Conservation (phyloP, 2,113 vertebrate species). For the Sinocyclocheilus grahami region DNA sequence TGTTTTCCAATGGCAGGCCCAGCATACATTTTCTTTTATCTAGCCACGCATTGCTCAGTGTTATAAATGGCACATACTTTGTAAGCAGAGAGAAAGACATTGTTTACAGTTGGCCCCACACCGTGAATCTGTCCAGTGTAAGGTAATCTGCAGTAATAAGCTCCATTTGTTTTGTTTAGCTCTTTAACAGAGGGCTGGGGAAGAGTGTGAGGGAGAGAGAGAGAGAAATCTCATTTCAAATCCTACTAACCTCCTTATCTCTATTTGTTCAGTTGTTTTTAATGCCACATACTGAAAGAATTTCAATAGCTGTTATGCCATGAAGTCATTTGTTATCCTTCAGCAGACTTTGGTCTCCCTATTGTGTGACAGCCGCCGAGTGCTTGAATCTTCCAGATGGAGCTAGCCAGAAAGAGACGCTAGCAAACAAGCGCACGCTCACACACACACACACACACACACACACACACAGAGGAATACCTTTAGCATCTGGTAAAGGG, state of each 20-base stretch:
- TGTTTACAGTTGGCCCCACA: constrained; percentile 81
- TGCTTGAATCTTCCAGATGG: constrained; percentile 96
- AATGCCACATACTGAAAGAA: constrained; percentile 99
- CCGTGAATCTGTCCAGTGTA: constrained; percentile 82
- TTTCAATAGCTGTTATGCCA: constrained; percentile 99
- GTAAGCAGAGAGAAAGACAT: constrained; percentile 72
- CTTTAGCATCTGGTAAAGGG: constrained; percentile 78
- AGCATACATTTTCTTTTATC: constrained; percentile 75
- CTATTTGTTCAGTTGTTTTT: constrained; percentile 99
- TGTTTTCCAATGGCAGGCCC: constrained; percentile 71
- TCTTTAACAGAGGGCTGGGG: constrained; percentile 76
- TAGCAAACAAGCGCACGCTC: constrained; percentile 56
- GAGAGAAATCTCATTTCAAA: constrained; percentile 89
- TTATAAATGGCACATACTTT: constrained; percentile 82
- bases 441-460: constrained; percentile 37
- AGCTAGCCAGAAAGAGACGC: constrained; percentile 77
- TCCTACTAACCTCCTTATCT: constrained; percentile 98
- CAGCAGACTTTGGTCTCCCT: constrained; percentile 94
- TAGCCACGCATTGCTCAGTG: constrained; percentile 69
- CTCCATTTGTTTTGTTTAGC: constrained; percentile 85
- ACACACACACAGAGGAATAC: constrained; percentile 76
- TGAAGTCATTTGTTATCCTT: constrained; percentile 99
- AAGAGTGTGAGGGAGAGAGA: constrained; percentile 55
- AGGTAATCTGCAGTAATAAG: constrained; percentile 84
- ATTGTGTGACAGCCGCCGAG: constrained; percentile 94